Evolutionary conservation across 2,888 invertebrate species (phyloP).

Genomic region (Timandra comae): DNA sequence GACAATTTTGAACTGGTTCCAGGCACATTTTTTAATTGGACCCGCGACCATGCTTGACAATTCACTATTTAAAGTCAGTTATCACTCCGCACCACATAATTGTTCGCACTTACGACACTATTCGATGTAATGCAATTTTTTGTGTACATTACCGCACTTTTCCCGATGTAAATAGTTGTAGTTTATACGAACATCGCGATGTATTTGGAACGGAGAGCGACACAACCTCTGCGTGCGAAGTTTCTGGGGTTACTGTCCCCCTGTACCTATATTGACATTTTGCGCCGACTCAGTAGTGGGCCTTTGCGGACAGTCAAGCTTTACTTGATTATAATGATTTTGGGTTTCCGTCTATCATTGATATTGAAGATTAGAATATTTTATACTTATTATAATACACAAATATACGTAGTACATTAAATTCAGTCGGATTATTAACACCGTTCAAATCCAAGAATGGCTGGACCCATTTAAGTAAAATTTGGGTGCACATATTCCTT

Average conservation of each 20-base stretch:
- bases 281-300: slow-evolving; percentile 69
- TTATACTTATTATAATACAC: too few relatives aligned
- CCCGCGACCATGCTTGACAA: slow-evolving; percentile 63
- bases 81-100: slow-evolving; percentile 44
- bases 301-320: slow-evolving; percentile 43
- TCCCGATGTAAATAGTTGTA: slow-evolving; percentile 26
- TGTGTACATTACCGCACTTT: slow-evolving; percentile 12
- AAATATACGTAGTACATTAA: too few relatives aligned
- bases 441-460: too few relatives aligned
- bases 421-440: too few relatives aligned
- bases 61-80: slow-evolving; percentile 46
- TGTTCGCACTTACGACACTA: slow-evolving; percentile 17
- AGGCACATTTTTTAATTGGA: slow-evolving; percentile 59
- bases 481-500: too few relatives aligned
- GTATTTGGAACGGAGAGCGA: slow-evolving; percentile 41
- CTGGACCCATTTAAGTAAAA: too few relatives aligned
- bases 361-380: slow-evolving; percentile 15
- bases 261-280: slow-evolving; percentile 64
- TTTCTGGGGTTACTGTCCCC: slow-evolving; percentile 66
- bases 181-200: slow-evolving; percentile 60
- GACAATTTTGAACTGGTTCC: slow-evolving; percentile 59
- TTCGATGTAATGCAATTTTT: neutral
- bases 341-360: slow-evolving; percentile 25
- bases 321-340: slow-evolving; percentile 44
- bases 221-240: slow-evolving; percentile 56